Base-by-base conservation (phyloP, 2,797 vertebrate genomes). In the Coreius guichenoti region DNA sequence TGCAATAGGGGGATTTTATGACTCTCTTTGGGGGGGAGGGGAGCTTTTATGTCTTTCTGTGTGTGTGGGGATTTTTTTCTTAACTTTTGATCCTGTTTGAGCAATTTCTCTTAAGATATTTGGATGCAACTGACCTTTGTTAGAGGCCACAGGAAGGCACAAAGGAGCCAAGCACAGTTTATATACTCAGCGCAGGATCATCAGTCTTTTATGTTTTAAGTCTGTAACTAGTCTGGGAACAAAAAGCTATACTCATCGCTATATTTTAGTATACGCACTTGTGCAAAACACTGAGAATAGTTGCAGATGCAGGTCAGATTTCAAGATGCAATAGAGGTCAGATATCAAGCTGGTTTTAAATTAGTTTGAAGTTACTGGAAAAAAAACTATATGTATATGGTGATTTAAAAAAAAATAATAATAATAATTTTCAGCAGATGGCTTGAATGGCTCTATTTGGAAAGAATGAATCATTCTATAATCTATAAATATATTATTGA, bases 11-110 rank as follows among this genome's bases (percentile, higher is more conserved):
- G 79, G 51, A 70, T 85, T 86, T 81, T 36, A 81, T 73, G 39
- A 54, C 54, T 39, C 3, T 82, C 85, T 80, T 81, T 72, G 14
- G 4, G 45, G 39, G 12, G 61, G 65, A 36, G 6, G 36, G 36
- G 31, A 33, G 63, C 83, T 90, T 89, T 88, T 82, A 88, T 86
- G 85, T 89, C 65, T 87, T 70, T 86, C 43, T 78, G 17, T 49
- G 73, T 13, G 67, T 56, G 16, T 16, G 16, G 8, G 39, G 8
- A 43, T 29, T 49, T 31, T 67, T 31, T 72, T 58, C 73, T 58
- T 68, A 75, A 65, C 75, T 77, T 90, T 88, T 88, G 86, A 88
- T 88, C 83, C 78, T 81, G 54, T 87, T 33, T 75, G 45, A 49
- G 39, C 8, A 49, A 65, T 69, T 56, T 84, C n/a, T 33, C 58